Evolutionary conservation across 2,113 vertebrate genomes (phyloP), one percentile per base, ranked within the genome.

Genomic region (Notothenia coriiceps): DNA sequence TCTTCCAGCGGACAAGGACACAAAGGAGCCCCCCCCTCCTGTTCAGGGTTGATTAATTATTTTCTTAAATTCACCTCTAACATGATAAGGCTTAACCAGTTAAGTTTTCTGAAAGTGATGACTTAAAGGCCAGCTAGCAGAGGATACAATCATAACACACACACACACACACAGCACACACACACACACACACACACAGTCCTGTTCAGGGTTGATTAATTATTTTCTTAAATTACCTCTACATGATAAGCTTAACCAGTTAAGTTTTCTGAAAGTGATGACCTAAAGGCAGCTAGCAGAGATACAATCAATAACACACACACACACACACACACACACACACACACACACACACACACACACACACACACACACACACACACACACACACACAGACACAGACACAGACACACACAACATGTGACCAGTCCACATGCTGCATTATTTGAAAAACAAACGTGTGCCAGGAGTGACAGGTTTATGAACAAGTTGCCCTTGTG

Each of bases 1-100:
- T 66, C 3, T 8, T 35, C 74, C 61, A 77, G 60, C 17, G 56
- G 57, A 74, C 86, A 89, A 90, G 91, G 86, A 63, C 85, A 69
- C 51, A 76, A 55, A 76, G 43, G 12, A 59, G 43, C 59, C 13
- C 29, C 43, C 29, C 57, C 12, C 7, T 22, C 60, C 22, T 77
- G 40, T 29, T 60, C 43, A 62, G 13, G 63, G 59, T 25, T 35
- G 67, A 59, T 35, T 71, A 13, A 35, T 33, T 76, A 12, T 22
- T 25, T 62, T 22, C 52, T 69, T 17, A 61, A 67, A 63, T 6
- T 29, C n/a, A 46, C 44, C 10, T 35, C 57, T 12, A n/a, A n/a
- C 40, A 11, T 5, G 10, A 10, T 22, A 20, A 25, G 40, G 40
- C 25, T 0, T 13, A 25, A 14, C 9, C 50, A 33, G 13, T 22